Percentiles rank a stretch among this genome's conserved stretches.
These are phyloP conservation scores for Empidonax alnorum DNA, from an alignment of 2,113 vertebrate species.

Conservation along the genomic window DNA sequence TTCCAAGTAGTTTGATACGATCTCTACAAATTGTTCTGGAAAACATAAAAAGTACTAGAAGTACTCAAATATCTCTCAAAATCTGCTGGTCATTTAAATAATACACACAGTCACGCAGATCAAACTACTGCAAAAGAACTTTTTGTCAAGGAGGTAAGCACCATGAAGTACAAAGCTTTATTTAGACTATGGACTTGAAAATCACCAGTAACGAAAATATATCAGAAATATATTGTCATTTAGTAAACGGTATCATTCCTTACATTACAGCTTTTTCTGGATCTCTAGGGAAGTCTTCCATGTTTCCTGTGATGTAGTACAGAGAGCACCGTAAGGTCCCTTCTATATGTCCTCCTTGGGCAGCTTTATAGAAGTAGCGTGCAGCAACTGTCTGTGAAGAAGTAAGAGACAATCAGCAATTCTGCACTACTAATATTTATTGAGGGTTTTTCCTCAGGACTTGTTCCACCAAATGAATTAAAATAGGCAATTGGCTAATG, in stretches of 20 bases:
- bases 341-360: constrained; percentile 82
- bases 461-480: background rate
- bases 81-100: background rate
- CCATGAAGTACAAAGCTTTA: background rate
- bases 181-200: background rate
- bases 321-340: constrained; percentile 83
- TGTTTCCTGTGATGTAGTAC: constrained; percentile 86
- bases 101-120: background rate
- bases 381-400: constrained; percentile 85
- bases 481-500: background rate
- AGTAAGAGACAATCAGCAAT: background rate
- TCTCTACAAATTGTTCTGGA: background rate
- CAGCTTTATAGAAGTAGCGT: constrained; percentile 85
- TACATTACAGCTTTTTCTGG: constrained; percentile 87
- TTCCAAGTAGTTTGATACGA: background rate
- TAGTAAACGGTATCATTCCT: constrained; percentile 46
- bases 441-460: background rate
- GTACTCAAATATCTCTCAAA: background rate
- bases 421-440: background rate
- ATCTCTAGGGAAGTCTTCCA: constrained; percentile 82
- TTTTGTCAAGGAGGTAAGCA: background rate
- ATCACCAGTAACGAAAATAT: background rate
- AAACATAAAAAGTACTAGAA: background rate
- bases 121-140: background rate
- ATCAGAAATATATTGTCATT: background rate